These are phyloP conservation scores for Patella ulyssiponensis DNA, from an alignment of 2,888 invertebrate genomes.

Conservation along the genomic window DNA sequence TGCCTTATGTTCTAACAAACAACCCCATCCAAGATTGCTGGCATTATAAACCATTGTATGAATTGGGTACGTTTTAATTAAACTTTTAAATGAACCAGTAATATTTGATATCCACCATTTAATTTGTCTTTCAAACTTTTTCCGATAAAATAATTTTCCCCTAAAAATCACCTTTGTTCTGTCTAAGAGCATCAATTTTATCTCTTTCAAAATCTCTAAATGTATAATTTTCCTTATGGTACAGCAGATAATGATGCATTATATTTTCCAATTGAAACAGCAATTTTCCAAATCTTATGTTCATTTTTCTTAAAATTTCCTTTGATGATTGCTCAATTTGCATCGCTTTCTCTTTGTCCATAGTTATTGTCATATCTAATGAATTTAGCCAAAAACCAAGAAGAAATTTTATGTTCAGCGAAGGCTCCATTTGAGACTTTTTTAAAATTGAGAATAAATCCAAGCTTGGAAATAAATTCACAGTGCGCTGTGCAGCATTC, in stretches of 20 bases:
- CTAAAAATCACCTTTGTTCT: conserved; percentile 20
- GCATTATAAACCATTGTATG: conserved; percentile 14
- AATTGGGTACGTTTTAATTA: conserved; percentile 13
- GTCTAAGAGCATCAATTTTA: conserved; percentile 22
- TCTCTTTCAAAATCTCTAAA: conserved; percentile 29
- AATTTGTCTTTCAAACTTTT: not conserved
- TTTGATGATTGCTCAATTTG: not conserved
- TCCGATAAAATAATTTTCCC: not conserved
- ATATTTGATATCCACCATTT: not conserved
- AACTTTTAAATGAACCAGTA: conserved; percentile 8
- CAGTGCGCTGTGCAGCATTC: too few relatives aligned
- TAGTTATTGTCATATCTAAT: not conserved
- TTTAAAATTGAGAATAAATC: not conserved
- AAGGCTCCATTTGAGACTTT: not conserved
- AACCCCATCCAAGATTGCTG: conserved; percentile 26
- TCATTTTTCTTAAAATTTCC: not conserved
- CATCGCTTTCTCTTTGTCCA: conserved; percentile 11
- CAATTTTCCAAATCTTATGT: too few relatives aligned
- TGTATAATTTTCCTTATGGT: conserved; percentile 21
- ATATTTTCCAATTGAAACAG: conserved; percentile 30
- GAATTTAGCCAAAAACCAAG: not conserved
- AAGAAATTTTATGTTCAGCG: not conserved
- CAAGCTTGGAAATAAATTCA: too few relatives aligned
- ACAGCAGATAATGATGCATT: conserved; percentile 26
- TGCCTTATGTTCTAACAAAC: not conserved